These are phyloP conservation scores for Himalopsyche phryganea DNA, from an alignment of 1,140 invertebrate species.

Conservation along the genomic window DNA sequence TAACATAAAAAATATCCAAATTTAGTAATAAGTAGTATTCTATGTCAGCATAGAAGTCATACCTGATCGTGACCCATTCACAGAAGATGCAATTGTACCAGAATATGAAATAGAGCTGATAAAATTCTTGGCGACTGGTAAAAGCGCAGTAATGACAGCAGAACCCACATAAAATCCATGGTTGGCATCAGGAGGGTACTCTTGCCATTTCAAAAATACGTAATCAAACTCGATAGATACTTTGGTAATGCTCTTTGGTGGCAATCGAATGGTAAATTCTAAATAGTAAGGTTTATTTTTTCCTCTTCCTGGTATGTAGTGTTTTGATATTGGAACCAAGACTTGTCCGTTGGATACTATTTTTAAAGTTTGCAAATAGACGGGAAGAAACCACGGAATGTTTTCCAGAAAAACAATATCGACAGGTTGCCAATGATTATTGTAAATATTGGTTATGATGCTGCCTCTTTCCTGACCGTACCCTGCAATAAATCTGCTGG, in stretches of 20 bases:
- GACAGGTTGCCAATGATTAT: constrained; percentile 68
- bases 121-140: constrained; percentile 77
- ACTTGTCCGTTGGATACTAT: constrained; percentile 56
- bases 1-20: too few relatives aligned
- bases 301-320: constrained; percentile 69
- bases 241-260: constrained; percentile 74
- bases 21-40: too few relatives aligned
- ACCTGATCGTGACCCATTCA: constrained; percentile 58
- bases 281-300: constrained; percentile 81
- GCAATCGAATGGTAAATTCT: constrained; percentile 80
- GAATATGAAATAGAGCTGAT: constrained; percentile 71
- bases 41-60: too few relatives aligned
- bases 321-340: constrained; percentile 17
- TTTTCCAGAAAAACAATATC: constrained; percentile 73
- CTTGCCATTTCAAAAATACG: constrained; percentile 95
- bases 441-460: constrained; percentile 76
- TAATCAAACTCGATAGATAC: constrained; percentile 90
- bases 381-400: constrained; percentile 90
- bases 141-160: constrained; percentile 72
- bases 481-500: constrained; percentile 79
- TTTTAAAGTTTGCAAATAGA: constrained; percentile 86
- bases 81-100: constrained; percentile 61
- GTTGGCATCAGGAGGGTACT: constrained; percentile 98
- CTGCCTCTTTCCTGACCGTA: constrained; percentile 84
- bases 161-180: constrained; percentile 94